Conservation (phyloP, 2,113 vertebrate species). For the Tympanuchus pallidicinctus region DNA sequence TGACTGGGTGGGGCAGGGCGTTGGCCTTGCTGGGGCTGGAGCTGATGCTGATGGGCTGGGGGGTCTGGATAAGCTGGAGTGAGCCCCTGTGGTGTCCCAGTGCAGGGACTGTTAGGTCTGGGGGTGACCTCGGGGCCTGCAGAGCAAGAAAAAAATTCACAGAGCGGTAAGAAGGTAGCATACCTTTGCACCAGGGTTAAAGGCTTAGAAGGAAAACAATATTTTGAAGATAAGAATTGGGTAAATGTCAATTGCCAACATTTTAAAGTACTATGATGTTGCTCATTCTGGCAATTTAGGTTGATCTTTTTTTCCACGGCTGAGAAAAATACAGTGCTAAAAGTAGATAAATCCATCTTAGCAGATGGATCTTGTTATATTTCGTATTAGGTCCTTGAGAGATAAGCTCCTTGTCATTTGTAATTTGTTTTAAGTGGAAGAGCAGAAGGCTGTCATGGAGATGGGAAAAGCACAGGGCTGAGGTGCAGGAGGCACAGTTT, state of each 20-base stretch:
- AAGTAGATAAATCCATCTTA: not conserved
- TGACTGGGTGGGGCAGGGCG: not conserved
- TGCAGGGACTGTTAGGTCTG: accelerated
- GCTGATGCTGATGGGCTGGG: accelerated
- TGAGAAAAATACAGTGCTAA: not conserved
- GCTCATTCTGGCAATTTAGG: not conserved
- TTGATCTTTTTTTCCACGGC: not conserved
- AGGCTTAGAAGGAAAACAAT: not conserved
- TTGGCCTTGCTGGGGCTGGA: not conserved
- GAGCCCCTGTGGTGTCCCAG: accelerated
- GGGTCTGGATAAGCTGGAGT: accelerated
- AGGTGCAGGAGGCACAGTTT: not conserved
- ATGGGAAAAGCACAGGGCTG: not conserved
- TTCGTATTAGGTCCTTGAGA: not conserved
- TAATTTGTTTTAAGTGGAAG: not conserved
- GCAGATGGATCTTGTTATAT: not conserved
- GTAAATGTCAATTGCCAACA: not conserved
- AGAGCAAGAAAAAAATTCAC: not conserved
- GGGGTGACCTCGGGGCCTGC: too few species aligned
- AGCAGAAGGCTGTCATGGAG: not conserved
- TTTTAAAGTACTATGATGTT: not conserved
- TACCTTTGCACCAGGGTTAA: not conserved
- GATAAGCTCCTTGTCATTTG: not conserved
- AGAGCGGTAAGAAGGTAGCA: not conserved
- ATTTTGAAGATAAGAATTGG: not conserved